phyloP scores from a whole-genome alignment of 30 jellyfish, hydroid and myxozoan species.

The Aurelia coerulea region DNA sequence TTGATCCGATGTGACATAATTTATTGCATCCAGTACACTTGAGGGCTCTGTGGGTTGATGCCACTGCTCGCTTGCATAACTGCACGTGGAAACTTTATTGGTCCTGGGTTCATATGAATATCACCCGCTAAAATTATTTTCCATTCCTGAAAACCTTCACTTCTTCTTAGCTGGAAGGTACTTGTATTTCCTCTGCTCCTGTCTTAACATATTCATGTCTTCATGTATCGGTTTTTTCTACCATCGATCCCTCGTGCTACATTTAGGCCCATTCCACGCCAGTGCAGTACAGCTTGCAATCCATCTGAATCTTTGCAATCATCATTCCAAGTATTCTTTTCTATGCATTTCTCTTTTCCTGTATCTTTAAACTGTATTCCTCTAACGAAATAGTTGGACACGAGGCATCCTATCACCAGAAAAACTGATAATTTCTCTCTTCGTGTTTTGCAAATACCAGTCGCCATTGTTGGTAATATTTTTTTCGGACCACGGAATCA shows the following conservation, averaged over 20 bases:
- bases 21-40: constrained; percentile 6
- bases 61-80: constrained; percentile 39
- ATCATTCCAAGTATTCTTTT: background rate
- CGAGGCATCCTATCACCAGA: too few species aligned
- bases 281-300: constrained; percentile 18
- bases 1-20: constrained; percentile 28
- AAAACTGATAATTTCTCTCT: too few species aligned
- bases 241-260: constrained; percentile 23
- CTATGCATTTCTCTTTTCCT: too few species aligned
- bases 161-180: constrained; percentile 20
- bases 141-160: constrained; percentile 22
- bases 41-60: constrained; percentile 26
- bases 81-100: constrained; percentile 14
- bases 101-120: constrained; percentile 37
- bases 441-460: too few species aligned
- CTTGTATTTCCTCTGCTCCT: constrained; percentile 19
- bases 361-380: too few species aligned
- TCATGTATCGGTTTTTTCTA: constrained; percentile 9
- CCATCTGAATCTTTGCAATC: constrained; percentile 29
- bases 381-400: too few species aligned
- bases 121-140: constrained; percentile 24
- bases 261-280: constrained; percentile 19
- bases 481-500: too few species aligned
- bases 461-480: too few species aligned
- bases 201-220: background rate